phyloP scores from a whole-genome alignment of 2,113 vertebrate species.

The Pedionomus torquatus region DNA sequence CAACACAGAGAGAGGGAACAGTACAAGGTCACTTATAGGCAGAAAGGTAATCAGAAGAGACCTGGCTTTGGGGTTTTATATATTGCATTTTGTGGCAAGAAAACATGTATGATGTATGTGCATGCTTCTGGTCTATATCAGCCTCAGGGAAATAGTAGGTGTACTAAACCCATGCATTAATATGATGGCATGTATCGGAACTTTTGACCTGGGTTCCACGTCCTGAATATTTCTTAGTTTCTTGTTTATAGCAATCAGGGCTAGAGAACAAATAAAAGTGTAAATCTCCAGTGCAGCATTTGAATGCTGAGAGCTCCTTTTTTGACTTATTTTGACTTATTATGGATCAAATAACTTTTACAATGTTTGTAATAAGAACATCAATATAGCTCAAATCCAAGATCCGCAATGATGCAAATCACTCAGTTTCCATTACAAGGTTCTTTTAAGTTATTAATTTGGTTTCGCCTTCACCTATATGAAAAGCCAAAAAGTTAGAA shows the following conservation, averaged over 20 bases:
- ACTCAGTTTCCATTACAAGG: not conserved
- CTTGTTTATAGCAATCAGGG: not conserved
- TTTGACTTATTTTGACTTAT: not conserved
- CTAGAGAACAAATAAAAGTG: not conserved
- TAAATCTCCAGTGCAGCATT: not conserved
- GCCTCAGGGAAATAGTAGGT: not conserved
- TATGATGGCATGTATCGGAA: fast-evolving
- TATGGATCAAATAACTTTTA: not conserved
- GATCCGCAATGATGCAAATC: not conserved
- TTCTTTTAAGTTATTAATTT: not conserved
- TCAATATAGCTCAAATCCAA: not conserved
- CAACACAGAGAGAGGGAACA: not conserved
- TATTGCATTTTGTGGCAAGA: not conserved
- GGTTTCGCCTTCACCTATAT: not conserved
- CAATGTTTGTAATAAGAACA: not conserved
- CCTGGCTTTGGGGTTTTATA: not conserved
- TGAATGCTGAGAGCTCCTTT: not conserved
- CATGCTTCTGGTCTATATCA: not conserved
- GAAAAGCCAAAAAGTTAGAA: not conserved
- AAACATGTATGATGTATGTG: not conserved
- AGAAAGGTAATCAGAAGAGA: not conserved
- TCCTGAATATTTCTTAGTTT: not conserved
- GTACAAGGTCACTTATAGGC: not conserved
- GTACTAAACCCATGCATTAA: not conserved
- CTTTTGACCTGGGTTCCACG: not conserved